Percentiles rank a stretch among this genome's conserved stretches.
Evolutionary conservation across 2,888 invertebrate genomes (phyloP).

Genomic region (Cacoxenus indagator): DNA sequence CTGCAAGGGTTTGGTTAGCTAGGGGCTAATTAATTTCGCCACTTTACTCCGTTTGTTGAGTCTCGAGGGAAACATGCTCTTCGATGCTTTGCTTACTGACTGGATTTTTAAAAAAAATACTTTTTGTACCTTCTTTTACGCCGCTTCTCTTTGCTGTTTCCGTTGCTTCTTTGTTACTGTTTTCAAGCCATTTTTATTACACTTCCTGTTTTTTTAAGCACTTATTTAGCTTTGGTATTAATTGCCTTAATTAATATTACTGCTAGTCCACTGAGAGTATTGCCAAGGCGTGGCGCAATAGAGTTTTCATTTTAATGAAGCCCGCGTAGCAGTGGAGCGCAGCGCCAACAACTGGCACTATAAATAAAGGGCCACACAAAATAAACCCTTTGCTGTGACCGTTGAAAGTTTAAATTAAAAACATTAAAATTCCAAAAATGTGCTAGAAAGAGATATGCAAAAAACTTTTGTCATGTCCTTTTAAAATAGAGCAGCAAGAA

Average conservation of each 20-base stretch:
- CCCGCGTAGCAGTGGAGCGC: not conserved
- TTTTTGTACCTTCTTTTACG: constrained; percentile 32
- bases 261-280: not conserved
- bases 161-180: constrained; percentile 4
- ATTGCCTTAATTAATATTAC: constrained; percentile 18
- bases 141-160: constrained; percentile 36
- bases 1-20: constrained; percentile 50
- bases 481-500: constrained; percentile 39
- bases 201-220: not conserved
- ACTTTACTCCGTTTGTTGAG: constrained; percentile 52
- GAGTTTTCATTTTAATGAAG: not conserved
- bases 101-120: too few relatives aligned
- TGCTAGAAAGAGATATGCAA: constrained; percentile 25
- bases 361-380: not conserved
- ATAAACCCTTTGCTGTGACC: not conserved
- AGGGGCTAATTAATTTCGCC: constrained; percentile 61
- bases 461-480: constrained; percentile 41
- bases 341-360: not conserved
- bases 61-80: constrained; percentile 43
- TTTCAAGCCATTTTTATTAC: not conserved
- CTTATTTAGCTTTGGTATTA: constrained; percentile 1
- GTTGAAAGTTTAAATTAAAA: not conserved
- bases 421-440: not conserved
- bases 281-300: not conserved
- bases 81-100: not conserved